Conservation (phyloP, 2,888 invertebrate species). For the Sylvicola cinctus region DNA sequence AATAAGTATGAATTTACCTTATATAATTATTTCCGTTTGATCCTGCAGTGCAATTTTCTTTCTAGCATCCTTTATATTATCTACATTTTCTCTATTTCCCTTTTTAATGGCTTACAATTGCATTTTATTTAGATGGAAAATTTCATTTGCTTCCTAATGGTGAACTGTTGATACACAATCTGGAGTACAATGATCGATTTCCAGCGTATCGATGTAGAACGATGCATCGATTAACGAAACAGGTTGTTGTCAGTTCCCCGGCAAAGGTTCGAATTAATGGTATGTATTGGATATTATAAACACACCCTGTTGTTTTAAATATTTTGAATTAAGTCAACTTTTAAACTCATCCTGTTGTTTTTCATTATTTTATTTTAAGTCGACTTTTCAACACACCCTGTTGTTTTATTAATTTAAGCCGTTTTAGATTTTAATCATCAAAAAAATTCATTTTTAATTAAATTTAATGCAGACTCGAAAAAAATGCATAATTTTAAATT, state of each 20-base stretch:
- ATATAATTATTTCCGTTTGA: no score
- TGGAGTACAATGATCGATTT: constrained; percentile 53
- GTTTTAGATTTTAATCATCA: no score
- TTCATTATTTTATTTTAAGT: not conserved
- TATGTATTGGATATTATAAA: constrained; percentile 22
- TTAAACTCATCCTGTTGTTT: not conserved
- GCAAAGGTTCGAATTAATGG: constrained; percentile 49
- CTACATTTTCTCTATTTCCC: not conserved
- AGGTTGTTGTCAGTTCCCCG: constrained; percentile 45
- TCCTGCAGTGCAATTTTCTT: no score
- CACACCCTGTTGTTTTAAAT: no score
- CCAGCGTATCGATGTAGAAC: constrained; percentile 50
- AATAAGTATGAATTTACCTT: no score
- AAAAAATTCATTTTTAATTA: no score
- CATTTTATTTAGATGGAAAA: constrained; percentile 49
- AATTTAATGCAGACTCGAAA: no score
- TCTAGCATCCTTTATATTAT: no score
- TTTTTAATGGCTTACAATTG: not conserved
- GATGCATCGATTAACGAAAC: constrained; percentile 49
- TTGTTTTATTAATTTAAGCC: no score
- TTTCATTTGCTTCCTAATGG: constrained; percentile 54
- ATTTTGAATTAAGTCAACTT: no score
- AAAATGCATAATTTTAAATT: no score
- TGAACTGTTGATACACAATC: constrained; percentile 49
- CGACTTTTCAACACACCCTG: no score